Conservation (phyloP, 2,113 vertebrate genomes). For the Macaca fascicularis region DNA sequence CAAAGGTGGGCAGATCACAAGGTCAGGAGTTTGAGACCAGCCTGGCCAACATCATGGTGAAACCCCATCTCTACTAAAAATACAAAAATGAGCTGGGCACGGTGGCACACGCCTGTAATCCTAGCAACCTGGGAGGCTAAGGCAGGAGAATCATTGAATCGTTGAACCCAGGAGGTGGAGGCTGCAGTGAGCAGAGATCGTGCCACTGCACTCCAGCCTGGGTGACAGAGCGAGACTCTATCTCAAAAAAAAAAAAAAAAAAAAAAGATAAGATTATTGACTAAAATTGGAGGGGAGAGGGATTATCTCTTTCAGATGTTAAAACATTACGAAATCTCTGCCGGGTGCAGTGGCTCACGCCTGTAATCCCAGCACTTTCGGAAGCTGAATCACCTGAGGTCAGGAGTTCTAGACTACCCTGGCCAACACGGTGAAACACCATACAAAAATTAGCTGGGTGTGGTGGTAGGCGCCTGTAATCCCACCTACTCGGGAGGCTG, state of each 20-base stretch:
- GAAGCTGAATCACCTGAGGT: background rate
- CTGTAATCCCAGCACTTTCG: background rate
- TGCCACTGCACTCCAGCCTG: background rate
- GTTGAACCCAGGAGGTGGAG: background rate
- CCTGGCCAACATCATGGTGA: too few species aligned
- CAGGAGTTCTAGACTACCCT: background rate
- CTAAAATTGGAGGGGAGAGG: background rate
- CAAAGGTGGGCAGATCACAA: too few species aligned
- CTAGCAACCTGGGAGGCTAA: background rate
- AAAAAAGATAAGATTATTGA: background rate
- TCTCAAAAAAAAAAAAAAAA: too few species aligned
- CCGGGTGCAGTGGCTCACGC: background rate
- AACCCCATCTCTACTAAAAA: too few species aligned
- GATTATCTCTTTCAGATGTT: background rate
- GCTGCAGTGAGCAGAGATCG: background rate
- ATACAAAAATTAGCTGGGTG: background rate
- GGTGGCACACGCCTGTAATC: background rate
- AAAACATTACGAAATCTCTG: background rate
- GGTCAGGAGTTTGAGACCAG: too few species aligned
- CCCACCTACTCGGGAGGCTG: background rate
- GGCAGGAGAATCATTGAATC: background rate
- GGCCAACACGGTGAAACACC: background rate
- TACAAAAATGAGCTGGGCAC: too few species aligned
- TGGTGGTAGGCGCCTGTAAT: background rate
- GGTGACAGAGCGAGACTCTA: background rate